Percentiles rank a stretch among this genome's conserved stretches.
Conservation (phyloP, 2,113 vertebrate genomes). For the Phaetusa simplex region DNA sequence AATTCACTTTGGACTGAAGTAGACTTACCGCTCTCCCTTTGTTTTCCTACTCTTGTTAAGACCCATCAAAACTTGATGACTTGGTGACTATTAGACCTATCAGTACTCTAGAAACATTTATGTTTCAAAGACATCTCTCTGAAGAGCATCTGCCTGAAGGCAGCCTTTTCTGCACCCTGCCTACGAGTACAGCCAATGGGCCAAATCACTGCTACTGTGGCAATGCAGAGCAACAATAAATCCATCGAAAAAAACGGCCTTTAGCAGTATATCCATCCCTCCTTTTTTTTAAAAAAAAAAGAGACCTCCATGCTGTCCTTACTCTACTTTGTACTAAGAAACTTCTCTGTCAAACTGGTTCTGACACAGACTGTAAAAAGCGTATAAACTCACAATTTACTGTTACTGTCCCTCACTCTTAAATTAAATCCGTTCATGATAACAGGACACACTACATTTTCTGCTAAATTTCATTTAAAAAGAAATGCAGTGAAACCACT, state of each 20-base stretch:
- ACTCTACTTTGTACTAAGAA: not conserved
- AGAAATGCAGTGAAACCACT: not conserved
- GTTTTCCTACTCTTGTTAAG: not conserved
- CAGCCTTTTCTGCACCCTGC: not conserved
- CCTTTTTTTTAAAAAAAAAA: not conserved
- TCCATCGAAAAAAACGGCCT: not conserved
- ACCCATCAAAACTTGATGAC: not conserved
- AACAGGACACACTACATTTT: not conserved
- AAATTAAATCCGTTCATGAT: not conserved
- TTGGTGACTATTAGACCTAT: not conserved
- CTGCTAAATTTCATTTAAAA: not conserved
- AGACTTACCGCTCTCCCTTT: not conserved
- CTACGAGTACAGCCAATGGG: not conserved
- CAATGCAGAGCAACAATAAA: not conserved
- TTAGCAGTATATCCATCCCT: not conserved
- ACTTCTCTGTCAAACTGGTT: not conserved
- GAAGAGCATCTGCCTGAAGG: not conserved
- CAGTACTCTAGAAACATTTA: not conserved
- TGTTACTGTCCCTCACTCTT: not conserved
- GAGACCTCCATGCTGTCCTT: not conserved
- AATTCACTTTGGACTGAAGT: not conserved
- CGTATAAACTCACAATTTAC: not conserved
- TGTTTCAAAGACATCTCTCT: not conserved
- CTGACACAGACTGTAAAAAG: not conserved
- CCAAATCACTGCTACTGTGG: not conserved